Percentiles rank a stretch among this genome's conserved stretches.
These are phyloP conservation scores for Aplysia californica DNA, from an alignment of 1,140 invertebrate species.

Conservation along the genomic window DNA sequence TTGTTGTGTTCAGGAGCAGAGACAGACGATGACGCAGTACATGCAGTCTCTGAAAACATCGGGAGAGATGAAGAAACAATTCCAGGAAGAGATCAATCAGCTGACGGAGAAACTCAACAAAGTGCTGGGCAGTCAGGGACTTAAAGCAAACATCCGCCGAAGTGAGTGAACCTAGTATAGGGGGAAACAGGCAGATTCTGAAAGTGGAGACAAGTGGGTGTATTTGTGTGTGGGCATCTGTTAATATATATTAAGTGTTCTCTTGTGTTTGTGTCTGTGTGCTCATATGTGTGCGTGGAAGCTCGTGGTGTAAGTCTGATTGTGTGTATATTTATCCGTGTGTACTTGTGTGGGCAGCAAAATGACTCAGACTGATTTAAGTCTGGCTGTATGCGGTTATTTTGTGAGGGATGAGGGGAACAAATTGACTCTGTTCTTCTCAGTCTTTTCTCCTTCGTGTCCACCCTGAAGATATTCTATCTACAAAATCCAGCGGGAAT, in stretches of 20 bases:
- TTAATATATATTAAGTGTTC: background rate
- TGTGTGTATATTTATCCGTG: background rate
- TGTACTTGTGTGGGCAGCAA: too few relatives aligned
- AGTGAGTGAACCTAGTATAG: too few relatives aligned
- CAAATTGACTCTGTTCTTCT: too few relatives aligned
- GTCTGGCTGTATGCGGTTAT: too few relatives aligned
- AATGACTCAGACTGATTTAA: too few relatives aligned
- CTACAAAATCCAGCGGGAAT: too few relatives aligned
- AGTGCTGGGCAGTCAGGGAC: constrained; percentile 33
- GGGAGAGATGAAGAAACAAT: constrained; percentile 46
- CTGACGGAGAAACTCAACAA: constrained; percentile 36
- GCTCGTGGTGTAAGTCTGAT: background rate
- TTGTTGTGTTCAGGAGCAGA: constrained; percentile 55
- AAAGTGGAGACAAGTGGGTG: too few relatives aligned
- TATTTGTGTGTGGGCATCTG: background rate
- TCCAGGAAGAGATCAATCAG: constrained; percentile 41
- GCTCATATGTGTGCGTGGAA: background rate
- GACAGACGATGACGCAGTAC: constrained; percentile 59
- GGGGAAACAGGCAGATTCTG: too few relatives aligned
- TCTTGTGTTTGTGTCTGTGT: background rate
- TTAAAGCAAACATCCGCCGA: constrained; percentile 45
- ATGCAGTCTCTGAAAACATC: constrained; percentile 53
- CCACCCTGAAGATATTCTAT: too few relatives aligned
- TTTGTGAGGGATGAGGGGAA: too few relatives aligned
- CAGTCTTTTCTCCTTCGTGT: too few relatives aligned